Conservation (phyloP, 2,113 vertebrate genomes). For the Sialia sialis region DNA sequence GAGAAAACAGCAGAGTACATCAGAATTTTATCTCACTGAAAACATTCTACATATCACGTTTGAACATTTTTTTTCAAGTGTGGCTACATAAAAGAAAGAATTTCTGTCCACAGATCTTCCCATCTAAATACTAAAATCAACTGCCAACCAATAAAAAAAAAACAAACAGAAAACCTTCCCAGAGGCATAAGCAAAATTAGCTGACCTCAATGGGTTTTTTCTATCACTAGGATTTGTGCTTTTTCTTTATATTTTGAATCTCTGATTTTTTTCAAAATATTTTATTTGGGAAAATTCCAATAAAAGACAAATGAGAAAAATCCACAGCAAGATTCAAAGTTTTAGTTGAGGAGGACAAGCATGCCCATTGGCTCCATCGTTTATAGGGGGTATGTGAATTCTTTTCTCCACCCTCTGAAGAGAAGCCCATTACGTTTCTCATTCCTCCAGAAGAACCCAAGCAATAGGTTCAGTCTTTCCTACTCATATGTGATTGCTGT, state of each 20-base stretch:
- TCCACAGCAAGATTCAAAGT: not conserved
- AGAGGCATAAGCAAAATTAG: not conserved
- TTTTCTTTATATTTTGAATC: not conserved
- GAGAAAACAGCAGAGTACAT: not conserved
- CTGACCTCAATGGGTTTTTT: not conserved
- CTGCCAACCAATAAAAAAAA: accelerated
- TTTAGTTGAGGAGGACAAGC: not conserved
- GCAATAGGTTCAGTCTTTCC: not conserved
- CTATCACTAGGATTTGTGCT: accelerated
- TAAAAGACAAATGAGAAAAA: not conserved
- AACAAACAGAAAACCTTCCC: not conserved
- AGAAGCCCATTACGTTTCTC: not conserved
- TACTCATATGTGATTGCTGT: not conserved
- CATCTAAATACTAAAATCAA: not conserved
- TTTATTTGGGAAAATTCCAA: not conserved
- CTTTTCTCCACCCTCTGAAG: not conserved
- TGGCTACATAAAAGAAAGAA: not conserved
- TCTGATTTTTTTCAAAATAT: not conserved
- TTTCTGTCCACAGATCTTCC: not conserved
- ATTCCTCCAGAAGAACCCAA: not conserved
- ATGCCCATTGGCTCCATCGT: not conserved
- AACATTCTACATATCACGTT: not conserved
- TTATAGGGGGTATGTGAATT: accelerated
- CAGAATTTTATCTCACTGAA: not conserved
- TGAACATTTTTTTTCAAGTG: not conserved